Conservation (phyloP, 2,797 vertebrate genomes). For the Pantherophis vulpinus region DNA sequence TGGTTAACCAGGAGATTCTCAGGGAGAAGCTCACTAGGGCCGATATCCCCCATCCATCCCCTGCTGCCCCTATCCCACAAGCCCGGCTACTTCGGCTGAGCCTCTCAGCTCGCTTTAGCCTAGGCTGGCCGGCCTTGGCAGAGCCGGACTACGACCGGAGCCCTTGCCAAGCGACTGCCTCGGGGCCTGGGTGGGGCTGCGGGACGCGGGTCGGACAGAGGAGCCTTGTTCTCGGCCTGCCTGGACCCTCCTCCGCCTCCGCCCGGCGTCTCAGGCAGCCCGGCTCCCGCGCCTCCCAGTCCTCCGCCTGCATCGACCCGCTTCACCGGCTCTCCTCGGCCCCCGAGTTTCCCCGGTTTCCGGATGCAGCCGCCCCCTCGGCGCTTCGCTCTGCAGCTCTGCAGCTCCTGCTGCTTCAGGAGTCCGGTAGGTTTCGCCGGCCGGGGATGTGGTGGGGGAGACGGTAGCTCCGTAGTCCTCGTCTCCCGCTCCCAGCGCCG, state of each 20-base stretch:
- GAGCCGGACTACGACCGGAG: neutral
- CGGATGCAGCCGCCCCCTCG: neutral
- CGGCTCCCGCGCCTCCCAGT: neutral
- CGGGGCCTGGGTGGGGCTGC: neutral
- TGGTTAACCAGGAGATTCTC: neutral
- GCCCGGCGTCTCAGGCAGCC: neutral
- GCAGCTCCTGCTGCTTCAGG: neutral
- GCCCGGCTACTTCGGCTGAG: neutral
- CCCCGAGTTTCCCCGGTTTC: neutral
- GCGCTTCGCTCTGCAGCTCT: neutral
- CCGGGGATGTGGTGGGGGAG: neutral
- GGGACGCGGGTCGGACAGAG: neutral
- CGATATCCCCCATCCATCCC: neutral
- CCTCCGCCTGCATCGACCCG: neutral
- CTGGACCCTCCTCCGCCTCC: neutral
- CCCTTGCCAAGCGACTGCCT: neutral
- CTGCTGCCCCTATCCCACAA: neutral
- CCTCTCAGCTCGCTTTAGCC: neutral
- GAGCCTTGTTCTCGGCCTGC: neutral
- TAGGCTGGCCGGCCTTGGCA: neutral
- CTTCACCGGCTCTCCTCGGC: neutral
- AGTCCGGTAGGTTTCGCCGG: neutral
- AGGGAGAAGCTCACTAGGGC: neutral
- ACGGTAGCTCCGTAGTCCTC: too few species aligned
- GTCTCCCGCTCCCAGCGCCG: neutral